Conservation (phyloP, 2,113 vertebrate species). For the Sapayoa aenigma region DNA sequence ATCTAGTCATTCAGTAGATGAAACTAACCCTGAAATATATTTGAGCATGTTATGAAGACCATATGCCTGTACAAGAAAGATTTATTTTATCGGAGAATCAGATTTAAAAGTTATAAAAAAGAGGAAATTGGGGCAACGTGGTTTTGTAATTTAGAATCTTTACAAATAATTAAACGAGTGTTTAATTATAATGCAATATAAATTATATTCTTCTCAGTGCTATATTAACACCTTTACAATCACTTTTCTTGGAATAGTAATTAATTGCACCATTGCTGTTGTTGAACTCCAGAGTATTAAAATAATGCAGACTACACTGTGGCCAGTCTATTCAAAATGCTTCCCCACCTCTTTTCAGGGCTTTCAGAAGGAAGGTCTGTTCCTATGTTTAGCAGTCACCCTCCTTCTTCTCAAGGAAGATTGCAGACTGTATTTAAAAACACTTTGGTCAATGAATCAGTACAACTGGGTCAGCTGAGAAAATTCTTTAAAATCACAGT, state of each 20-base stretch:
- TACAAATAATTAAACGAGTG: background rate
- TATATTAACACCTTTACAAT: background rate
- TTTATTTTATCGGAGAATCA: background rate
- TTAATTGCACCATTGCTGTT: background rate
- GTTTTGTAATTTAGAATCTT: background rate
- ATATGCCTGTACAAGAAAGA: background rate
- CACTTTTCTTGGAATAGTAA: background rate
- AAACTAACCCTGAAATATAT: background rate
- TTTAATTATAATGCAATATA: background rate
- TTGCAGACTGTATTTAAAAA: too few relatives aligned
- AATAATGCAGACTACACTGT: background rate
- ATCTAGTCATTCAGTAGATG: background rate
- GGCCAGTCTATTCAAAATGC: background rate
- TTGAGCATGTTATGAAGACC: background rate
- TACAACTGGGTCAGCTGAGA: too few relatives aligned
- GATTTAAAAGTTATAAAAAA: background rate
- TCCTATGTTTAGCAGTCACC: too few relatives aligned
- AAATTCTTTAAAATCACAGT: too few relatives aligned
- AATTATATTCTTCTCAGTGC: background rate
- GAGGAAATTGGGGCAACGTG: background rate
- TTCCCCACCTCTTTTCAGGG: too few relatives aligned
- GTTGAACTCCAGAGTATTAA: background rate
- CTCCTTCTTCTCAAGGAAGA: too few relatives aligned
- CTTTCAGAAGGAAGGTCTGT: too few relatives aligned
- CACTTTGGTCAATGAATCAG: too few relatives aligned